Conservation (phyloP, 2,113 vertebrate genomes). For the Colistium nudipinnis region DNA sequence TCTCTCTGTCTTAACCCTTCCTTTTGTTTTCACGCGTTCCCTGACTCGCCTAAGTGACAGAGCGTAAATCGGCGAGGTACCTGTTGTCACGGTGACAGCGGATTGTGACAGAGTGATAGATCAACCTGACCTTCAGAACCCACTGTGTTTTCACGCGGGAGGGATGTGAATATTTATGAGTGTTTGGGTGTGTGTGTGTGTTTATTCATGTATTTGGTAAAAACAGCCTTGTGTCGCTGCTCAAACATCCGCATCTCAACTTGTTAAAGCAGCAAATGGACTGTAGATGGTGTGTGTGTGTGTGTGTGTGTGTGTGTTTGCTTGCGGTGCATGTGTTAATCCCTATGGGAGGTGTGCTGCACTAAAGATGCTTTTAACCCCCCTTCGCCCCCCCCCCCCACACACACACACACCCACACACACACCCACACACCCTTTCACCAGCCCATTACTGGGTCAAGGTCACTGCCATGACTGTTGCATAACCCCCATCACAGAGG, state of each 20-base stretch:
- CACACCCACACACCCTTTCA: slow-evolving; percentile 20
- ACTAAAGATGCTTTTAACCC: slow-evolving; percentile 66
- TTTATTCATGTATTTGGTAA: slow-evolving; percentile 19
- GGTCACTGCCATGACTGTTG: slow-evolving; percentile 72
- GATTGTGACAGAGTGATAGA: slow-evolving; percentile 73
- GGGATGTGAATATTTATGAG: slow-evolving; percentile 10
- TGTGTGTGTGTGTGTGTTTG: slow-evolving; percentile 1
- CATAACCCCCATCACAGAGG: slow-evolving; percentile 68
- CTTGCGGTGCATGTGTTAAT: slow-evolving; percentile 26
- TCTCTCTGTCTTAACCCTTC: slow-evolving; percentile 35
- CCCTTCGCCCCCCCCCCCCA: slow-evolving; percentile 6
- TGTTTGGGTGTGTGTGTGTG: slow-evolving; percentile 20
- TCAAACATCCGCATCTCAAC: slow-evolving; percentile 8
- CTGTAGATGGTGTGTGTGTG: slow-evolving; percentile 6
- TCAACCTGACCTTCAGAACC: slow-evolving; percentile 75
- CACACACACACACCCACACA: background rate
- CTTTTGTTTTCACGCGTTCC: slow-evolving; percentile 35
- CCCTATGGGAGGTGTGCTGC: slow-evolving; percentile 33
- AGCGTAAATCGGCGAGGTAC: slow-evolving; percentile 73
- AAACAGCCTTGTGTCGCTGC: background rate
- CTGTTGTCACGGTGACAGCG: slow-evolving; percentile 77
- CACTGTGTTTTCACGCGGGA: slow-evolving; percentile 12
- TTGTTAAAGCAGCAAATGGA: slow-evolving; percentile 19
- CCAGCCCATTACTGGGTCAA: slow-evolving; percentile 63
- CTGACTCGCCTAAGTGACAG: slow-evolving; percentile 67